Evolutionary conservation across 2,797 vertebrate species (phyloP).

Genomic region (Falco rusticolus): DNA sequence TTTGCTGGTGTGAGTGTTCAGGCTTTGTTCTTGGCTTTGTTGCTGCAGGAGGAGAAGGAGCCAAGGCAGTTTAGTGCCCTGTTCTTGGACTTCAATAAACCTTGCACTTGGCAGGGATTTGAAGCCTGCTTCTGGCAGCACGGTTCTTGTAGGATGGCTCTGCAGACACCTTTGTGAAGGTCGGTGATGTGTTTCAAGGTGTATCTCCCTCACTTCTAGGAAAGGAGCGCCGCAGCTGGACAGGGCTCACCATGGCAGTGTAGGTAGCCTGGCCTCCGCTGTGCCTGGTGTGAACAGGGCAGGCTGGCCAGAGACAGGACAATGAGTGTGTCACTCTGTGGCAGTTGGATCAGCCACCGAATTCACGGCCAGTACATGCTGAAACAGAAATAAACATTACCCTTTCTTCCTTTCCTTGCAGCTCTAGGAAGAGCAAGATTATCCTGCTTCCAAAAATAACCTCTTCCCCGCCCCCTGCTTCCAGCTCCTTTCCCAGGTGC

Average conservation of each 20-base stretch:
- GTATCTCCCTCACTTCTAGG: background rate
- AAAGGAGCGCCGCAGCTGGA: background rate
- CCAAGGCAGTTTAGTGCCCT: background rate
- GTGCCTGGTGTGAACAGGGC: background rate
- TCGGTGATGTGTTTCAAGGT: background rate
- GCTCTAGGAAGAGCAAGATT: background rate
- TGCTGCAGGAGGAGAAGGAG: background rate
- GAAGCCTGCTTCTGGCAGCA: background rate
- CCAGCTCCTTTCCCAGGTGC: slow-evolving; percentile 30
- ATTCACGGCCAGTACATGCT: background rate
- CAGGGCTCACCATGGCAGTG: background rate
- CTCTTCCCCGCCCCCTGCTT: background rate
- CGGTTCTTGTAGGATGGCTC: background rate
- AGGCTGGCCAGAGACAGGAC: background rate
- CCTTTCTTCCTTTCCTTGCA: background rate
- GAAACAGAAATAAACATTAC: background rate
- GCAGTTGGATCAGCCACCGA: background rate
- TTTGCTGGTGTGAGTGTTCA: background rate
- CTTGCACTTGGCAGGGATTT: background rate
- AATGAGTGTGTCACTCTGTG: fast-evolving
- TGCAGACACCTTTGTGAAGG: background rate
- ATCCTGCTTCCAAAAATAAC: slow-evolving; percentile 57
- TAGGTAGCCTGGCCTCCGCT: background rate
- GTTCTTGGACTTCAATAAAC: background rate
- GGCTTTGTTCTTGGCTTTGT: background rate